phyloP scores from a whole-genome alignment of 2,113 vertebrate species.

The Indicator maculatus region DNA sequence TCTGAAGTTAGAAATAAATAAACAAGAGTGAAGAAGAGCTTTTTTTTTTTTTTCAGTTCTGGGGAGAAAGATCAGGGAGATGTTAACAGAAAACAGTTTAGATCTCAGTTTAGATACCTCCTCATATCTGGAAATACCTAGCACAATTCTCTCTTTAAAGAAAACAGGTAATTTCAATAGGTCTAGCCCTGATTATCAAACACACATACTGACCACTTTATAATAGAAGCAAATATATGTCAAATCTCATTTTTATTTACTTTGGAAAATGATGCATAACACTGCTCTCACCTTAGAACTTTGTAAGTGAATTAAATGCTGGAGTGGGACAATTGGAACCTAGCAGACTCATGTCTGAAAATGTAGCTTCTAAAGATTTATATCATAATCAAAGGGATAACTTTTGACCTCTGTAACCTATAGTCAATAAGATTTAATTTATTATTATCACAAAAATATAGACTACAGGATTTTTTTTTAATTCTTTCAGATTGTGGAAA shows the following conservation, averaged over 20 bases:
- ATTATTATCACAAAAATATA: background rate
- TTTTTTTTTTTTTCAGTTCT: background rate
- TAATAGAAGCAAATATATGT: background rate
- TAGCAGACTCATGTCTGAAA: background rate
- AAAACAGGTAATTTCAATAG: background rate
- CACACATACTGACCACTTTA: background rate
- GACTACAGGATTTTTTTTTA: background rate
- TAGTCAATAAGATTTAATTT: background rate
- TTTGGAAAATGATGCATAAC: background rate
- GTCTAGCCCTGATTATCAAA: background rate
- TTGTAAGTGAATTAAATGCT: background rate
- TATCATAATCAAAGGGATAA: background rate
- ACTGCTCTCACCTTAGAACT: background rate
- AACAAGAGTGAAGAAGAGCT: background rate
- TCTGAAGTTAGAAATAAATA: background rate
- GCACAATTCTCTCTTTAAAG: background rate
- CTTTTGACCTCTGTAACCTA: background rate
- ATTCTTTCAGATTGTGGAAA: background rate
- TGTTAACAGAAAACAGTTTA: background rate
- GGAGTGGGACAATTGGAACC: background rate
- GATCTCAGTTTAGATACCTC: background rate
- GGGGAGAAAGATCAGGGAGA: background rate
- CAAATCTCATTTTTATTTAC: background rate
- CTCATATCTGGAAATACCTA: background rate
- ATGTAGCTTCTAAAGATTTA: background rate